Evolutionary conservation across 2,888 invertebrate species (phyloP), one percentile per base, ranked within the genome.

Genomic region (Sinotaia quadrata): DNA sequence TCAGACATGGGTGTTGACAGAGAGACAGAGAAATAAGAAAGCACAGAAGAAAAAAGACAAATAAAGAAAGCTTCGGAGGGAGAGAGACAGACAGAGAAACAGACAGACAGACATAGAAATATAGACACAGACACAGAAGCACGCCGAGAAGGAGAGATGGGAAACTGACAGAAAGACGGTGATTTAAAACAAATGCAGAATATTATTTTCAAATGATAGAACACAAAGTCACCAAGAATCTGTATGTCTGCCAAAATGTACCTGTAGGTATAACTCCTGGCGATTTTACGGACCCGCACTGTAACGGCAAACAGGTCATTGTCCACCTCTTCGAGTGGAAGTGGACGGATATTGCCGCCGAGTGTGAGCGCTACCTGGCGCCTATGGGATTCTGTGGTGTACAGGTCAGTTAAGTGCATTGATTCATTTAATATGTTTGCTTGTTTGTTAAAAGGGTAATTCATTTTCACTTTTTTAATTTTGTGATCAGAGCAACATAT

Each of bases 301-400:
- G 81, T 67, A 57, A 68, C 0, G 81, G 81, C 15, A 66, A 82
- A 36, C 73, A 76, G 44, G 78, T 77, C 4, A 78, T 83, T 8
- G 76, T 77, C 0, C 84, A 84, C 73, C 75, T 84, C 68, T 84
- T 84, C 71, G 82, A 82, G 71, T 84, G 84, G 84, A 82, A 80
- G 68, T 81, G 81, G 81, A 61, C 62, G 2, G 81, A 81, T 68
- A 77, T 81, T 31, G 81, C 81, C 1, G 59, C 56, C 3, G 85
- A 85, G 69, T 85, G 85, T 70, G 79, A 81, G 66, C 61, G 78
- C 7, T 85, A 82, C 71, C 76, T 85, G 8, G 85, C 83, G 31
- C 85, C 83, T 1, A 72, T 74, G 54, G 85, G 85, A 27, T 85
- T 75, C 71, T 82, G 82, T 69, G 85, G 78, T 41, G 83, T 85